A percentile compares a stretch with the other conserved stretches of the same genome.
Evolutionary conservation across 2,113 vertebrate genomes (phyloP).

Genomic region (Nerophis lumbriciformis): DNA sequence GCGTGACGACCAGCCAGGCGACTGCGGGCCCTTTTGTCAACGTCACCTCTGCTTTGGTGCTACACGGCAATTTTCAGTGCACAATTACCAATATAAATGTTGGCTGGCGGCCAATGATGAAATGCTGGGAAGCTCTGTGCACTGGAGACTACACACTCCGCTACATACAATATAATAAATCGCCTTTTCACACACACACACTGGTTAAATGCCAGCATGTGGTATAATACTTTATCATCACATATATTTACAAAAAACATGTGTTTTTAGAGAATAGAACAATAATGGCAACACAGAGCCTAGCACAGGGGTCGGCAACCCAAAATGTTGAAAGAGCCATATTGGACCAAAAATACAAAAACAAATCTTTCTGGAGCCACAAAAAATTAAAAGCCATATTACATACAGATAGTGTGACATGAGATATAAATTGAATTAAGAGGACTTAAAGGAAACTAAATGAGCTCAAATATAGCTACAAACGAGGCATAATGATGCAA

Average conservation of each 20-base stretch:
- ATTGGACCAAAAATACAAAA: too few relatives aligned
- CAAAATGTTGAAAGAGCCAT: too few relatives aligned
- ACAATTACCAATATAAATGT: conserved; percentile 20
- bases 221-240: too few relatives aligned
- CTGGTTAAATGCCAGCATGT: background rate
- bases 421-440: too few relatives aligned
- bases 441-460: too few relatives aligned
- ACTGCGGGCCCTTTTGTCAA: conserved; percentile 42
- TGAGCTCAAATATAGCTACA: too few relatives aligned
- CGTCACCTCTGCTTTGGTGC: conserved; percentile 29
- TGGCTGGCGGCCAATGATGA: conserved; percentile 9
- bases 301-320: too few relatives aligned
- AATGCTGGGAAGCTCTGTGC: conserved; percentile 5
- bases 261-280: background rate
- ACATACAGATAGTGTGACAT: too few relatives aligned
- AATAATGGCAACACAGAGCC: conserved; percentile 10
- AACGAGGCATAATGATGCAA: too few relatives aligned
- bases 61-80: conserved; percentile 29
- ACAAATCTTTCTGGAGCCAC: too few relatives aligned
- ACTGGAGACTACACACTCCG: background rate
- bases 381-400: too few relatives aligned
- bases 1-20: conserved; percentile 13
- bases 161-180: background rate
- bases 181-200: background rate
- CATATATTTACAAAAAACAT: background rate